Conservation (phyloP, 2,888 invertebrate genomes). For the Hydroisotoma schaefferi region DNA sequence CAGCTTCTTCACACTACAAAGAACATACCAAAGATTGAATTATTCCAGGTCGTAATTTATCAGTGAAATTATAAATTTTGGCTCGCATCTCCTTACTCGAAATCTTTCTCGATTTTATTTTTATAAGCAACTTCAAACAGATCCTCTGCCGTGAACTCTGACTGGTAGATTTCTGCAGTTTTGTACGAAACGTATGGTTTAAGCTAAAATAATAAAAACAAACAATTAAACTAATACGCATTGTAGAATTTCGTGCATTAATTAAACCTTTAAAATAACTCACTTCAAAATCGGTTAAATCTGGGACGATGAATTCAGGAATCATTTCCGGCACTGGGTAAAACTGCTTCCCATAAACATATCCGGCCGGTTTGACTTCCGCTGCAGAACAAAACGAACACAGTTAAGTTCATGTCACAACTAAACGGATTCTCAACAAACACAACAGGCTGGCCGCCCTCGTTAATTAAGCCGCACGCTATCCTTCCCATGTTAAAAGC, state of each 20-base stretch:
- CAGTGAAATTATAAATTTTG: neutral
- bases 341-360: constrained; percentile 58
- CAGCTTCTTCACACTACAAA: constrained; percentile 62
- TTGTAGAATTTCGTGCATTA: too few relatives aligned
- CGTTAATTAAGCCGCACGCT: too few relatives aligned
- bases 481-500: too few relatives aligned
- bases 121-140: constrained; percentile 78
- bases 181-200: constrained; percentile 94
- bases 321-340: constrained; percentile 76
- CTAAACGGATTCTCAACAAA: constrained; percentile 17
- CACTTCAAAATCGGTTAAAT: constrained; percentile 72
- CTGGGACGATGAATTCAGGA: constrained; percentile 88
- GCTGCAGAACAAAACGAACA: constrained; percentile 53
- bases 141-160: constrained; percentile 77
- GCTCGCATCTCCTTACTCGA: constrained; percentile 48
- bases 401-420: too few relatives aligned
- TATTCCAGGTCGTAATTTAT: neutral
- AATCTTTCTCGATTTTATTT: constrained; percentile 69
- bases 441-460: neutral
- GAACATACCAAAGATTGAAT: too few relatives aligned
- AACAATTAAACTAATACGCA: too few relatives aligned
- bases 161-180: constrained; percentile 68
- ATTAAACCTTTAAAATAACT: too few relatives aligned
- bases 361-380: constrained; percentile 67
- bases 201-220: constrained; percentile 56